Evolutionary conservation across 2,888 invertebrate species (phyloP), one percentile per base, ranked within the genome.

Genomic region (Aleiodes alternator): DNA sequence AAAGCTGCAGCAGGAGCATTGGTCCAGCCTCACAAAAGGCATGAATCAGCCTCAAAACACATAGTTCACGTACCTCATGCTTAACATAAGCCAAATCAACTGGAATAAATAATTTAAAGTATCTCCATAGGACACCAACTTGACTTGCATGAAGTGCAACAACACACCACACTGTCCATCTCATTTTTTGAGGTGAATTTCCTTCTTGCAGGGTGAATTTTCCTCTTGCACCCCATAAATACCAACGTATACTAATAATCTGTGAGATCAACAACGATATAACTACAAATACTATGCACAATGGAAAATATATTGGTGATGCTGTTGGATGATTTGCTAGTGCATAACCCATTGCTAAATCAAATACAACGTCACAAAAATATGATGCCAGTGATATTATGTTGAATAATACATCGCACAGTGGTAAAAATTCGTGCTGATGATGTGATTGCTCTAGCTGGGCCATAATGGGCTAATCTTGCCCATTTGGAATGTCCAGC

Each of bases 391-490:
- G 91, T 66, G 96, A 96, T 84, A 96, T 96, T 88, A 97, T 95
- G 90, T 97, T 97, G 92, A 97, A 97, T 66, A 97, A 92, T 80
- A 96, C 95, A 91, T 97, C 97, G 92, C 97, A 97, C 88, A 97
- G 92, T 82, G 96, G 96, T 90, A 97, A 92, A 90, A 96, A 96
- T 92, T 97, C 96, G 77, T 89, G 85, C 80, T 88, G 89, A 76
- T 85, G 84, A 75, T 85, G 86, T 74, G 79, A 79, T 82, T 87
- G 87, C 77, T 82, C 84, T 83, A 85, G 84, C 80, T 88, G 88
- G 87, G 89, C 88, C 89, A 89, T 89, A 88, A 88, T 89, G 86
- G 87, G 87, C 86, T 84, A 84, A 83, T 82, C 83, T 84, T 82
- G 84, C 85, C 89, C 89, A 89, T 89, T 88, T 88, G 89, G 87